Conservation (phyloP, 92 coral and sea anemone genomes). For the Epizoanthus scotinus region DNA sequence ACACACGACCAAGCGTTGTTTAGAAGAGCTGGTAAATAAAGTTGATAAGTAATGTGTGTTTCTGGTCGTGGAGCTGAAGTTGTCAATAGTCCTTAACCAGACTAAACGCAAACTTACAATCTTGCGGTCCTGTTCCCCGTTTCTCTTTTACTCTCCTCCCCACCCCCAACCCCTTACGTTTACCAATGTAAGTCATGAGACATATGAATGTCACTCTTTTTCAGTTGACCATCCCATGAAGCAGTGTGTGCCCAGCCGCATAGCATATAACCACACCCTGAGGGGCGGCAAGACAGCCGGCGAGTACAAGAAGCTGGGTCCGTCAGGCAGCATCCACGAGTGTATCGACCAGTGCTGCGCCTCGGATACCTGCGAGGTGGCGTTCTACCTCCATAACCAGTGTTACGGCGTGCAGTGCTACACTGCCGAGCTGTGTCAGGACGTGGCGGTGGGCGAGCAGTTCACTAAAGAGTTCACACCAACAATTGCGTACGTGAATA, state of each 20-base stretch:
- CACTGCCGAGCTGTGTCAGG: conserved; percentile 92
- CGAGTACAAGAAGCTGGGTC: conserved; percentile 71
- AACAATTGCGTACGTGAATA: conserved; percentile 85
- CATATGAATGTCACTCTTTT: background rate
- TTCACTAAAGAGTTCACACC: conserved; percentile 68
- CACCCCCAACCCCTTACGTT: too few species aligned
- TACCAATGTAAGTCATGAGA: too few species aligned
- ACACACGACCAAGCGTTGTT: too few species aligned
- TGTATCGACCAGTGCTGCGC: conserved; percentile 91
- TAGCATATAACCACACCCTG: conserved; percentile 82
- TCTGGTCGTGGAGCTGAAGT: too few species aligned
- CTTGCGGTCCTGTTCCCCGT: too few species aligned
- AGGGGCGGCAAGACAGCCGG: conserved; percentile 95
- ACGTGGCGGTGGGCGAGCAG: conserved; percentile 58
- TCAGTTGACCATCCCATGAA: conserved; percentile 55
- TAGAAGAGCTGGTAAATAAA: too few species aligned
- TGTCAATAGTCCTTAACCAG: too few species aligned
- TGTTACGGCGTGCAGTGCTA: conserved; percentile 93
- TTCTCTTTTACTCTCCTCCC: too few species aligned
- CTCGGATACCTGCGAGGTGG: conserved; percentile 79
- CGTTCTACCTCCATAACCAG: conserved; percentile 70
- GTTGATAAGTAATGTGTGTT: too few species aligned
- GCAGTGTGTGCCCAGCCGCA: conserved; percentile 86
- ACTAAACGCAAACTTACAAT: too few species aligned
- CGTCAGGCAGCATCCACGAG: conserved; percentile 77